Evolutionary conservation across 35 echinoderm and acorn worm species (phyloP).

Genomic region (Eucidaris tribuloides): DNA sequence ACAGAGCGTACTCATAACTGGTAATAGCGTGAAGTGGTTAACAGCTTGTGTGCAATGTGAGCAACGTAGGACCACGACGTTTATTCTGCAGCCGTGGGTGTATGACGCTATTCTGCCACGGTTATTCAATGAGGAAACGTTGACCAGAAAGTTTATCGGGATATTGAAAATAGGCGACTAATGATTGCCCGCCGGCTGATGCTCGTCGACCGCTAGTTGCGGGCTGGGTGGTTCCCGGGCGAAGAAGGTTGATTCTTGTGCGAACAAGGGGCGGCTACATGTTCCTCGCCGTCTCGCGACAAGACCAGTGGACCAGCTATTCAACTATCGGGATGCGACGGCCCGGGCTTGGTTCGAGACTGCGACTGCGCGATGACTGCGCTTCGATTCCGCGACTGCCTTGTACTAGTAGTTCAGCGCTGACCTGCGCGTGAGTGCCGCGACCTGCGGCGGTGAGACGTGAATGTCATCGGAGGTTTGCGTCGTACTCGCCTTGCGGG

Average conservation of each 20-base stretch:
- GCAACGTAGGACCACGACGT: background rate
- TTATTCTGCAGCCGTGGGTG: background rate
- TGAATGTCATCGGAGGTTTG: background rate
- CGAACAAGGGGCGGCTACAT: background rate
- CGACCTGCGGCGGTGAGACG: background rate
- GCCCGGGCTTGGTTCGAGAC: background rate
- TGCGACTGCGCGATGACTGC: background rate
- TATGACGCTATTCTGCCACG: background rate
- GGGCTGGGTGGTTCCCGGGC: background rate
- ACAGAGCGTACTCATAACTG: background rate
- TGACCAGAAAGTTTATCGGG: background rate
- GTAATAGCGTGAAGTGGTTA: background rate
- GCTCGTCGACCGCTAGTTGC: slow-evolving; percentile 1
- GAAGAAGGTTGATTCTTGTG: background rate
- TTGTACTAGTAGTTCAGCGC: background rate
- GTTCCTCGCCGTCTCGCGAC: no score
- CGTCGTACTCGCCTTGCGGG: background rate
- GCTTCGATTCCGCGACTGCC: background rate
- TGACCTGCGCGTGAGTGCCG: background rate
- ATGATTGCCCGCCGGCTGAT: background rate
- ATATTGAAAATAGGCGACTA: background rate
- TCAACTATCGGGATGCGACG: background rate
- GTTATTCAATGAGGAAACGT: background rate
- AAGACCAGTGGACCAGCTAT: background rate
- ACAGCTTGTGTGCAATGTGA: background rate